These are phyloP conservation scores for Tragelaphus strepsiceros DNA, from an alignment of 2,113 vertebrate genomes.

Conservation along the genomic window DNA sequence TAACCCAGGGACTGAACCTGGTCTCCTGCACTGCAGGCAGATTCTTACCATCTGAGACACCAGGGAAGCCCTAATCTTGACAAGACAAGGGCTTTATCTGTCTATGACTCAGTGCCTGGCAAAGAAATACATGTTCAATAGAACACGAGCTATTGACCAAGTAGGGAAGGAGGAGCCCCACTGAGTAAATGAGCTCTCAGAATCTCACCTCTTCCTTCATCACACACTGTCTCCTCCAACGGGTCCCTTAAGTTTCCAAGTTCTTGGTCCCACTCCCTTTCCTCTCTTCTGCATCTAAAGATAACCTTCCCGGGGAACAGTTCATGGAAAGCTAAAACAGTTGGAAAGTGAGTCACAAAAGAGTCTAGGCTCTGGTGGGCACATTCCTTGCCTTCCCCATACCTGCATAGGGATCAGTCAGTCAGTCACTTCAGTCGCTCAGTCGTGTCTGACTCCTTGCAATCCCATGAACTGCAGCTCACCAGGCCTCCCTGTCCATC, in stretches of 20 bases:
- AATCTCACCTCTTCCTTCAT: neutral
- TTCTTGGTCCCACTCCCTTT: neutral
- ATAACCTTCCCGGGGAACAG: neutral
- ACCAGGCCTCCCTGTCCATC: too few relatives aligned
- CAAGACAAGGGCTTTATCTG: neutral
- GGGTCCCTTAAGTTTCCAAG: neutral
- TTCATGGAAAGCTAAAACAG: neutral
- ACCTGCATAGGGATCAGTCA: too few relatives aligned
- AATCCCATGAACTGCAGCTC: too few relatives aligned
- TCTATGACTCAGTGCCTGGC: neutral
- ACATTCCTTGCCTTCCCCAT: neutral
- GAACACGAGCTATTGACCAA: accelerated
- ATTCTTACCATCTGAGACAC: neutral
- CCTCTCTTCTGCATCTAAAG: neutral
- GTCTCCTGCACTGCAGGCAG: neutral
- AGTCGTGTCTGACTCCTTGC: too few relatives aligned
- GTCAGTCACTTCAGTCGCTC: too few relatives aligned
- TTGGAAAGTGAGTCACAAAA: neutral
- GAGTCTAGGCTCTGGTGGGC: neutral
- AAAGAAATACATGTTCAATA: neutral
- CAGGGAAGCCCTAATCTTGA: neutral
- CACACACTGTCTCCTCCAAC: neutral
- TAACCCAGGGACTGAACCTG: neutral
- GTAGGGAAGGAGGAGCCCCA: accelerated
- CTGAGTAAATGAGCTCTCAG: neutral